Conservation (phyloP, 2,888 invertebrate species). For the Taphrorychus bicolor region DNA sequence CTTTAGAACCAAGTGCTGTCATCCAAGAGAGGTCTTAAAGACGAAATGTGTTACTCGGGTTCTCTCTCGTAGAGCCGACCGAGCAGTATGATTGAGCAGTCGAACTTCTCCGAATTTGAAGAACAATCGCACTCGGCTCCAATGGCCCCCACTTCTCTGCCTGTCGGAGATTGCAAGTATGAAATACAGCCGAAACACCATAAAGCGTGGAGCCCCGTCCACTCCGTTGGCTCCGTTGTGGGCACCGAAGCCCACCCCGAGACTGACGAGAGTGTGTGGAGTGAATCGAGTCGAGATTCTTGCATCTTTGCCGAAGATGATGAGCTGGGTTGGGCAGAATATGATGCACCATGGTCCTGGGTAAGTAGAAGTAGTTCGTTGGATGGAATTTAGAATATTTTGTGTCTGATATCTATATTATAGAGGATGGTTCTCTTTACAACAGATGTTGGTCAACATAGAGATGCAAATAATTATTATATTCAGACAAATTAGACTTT, state of each 20-base stretch:
- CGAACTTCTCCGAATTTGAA: conserved; percentile 70
- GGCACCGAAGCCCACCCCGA: conserved; percentile 88
- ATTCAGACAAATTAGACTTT: too few species aligned
- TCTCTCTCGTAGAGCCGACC: conserved; percentile 57
- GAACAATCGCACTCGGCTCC: conserved; percentile 78
- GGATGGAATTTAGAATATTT: neutral
- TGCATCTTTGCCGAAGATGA: conserved; percentile 84
- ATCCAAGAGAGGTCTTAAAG: too few species aligned
- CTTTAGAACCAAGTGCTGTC: too few species aligned
- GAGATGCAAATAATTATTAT: too few species aligned
- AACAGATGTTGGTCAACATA: too few species aligned
- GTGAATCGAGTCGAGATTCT: conserved; percentile 72
- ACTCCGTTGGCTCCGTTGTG: conserved; percentile 83
- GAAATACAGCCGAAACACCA: conserved; percentile 80
- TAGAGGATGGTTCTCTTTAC: too few species aligned
- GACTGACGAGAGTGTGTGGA: conserved; percentile 81
- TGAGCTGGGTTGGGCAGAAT: conserved; percentile 79
- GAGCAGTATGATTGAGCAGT: conserved; percentile 65
- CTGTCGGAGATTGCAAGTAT: conserved; percentile 67
- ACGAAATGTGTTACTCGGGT: too few species aligned
- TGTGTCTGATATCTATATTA: too few species aligned
- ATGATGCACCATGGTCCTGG: conserved; percentile 82
- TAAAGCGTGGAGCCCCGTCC: conserved; percentile 87
- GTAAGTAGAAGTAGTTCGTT: conserved; percentile 52
- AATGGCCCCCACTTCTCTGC: conserved; percentile 70